phyloP scores from a whole-genome alignment of 1,140 invertebrate species.

The Cyrtorhinus lividipennis region DNA sequence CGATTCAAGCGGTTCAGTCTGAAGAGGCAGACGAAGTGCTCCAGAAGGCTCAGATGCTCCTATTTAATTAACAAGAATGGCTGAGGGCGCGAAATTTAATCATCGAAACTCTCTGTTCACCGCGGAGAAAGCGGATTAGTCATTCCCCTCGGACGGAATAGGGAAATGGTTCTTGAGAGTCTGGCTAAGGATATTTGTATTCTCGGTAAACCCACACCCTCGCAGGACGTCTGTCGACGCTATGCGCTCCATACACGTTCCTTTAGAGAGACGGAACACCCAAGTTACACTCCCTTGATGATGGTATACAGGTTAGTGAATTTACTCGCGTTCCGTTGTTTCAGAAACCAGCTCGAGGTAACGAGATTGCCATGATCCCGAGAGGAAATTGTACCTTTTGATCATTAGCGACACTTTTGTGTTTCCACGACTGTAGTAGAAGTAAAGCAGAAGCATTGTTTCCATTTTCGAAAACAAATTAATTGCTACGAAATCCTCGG shows the following conservation, averaged over 20 bases:
- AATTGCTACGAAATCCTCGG: too few species aligned
- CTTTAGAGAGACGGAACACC: background rate
- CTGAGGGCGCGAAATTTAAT: conserved; percentile 4
- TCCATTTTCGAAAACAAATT: too few species aligned
- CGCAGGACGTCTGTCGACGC: background rate
- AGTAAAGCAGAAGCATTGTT: too few species aligned
- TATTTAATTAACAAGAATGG: conserved; percentile 4
- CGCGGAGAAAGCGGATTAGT: background rate
- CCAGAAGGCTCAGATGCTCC: background rate
- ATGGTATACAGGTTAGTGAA: background rate
- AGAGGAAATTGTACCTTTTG: too few species aligned
- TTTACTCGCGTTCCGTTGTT: background rate
- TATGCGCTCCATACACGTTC: background rate
- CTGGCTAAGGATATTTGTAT: background rate
- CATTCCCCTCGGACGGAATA: background rate
- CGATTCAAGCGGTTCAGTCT: too few species aligned
- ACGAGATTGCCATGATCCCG: too few species aligned
- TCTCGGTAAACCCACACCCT: background rate
- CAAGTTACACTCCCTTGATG: too few species aligned
- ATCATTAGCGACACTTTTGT: too few species aligned
- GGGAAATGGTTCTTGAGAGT: background rate
- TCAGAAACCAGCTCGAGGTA: too few species aligned
- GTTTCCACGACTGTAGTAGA: too few species aligned
- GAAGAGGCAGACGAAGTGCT: too few species aligned
- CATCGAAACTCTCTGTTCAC: conserved; percentile 4